Percentiles rank a stretch among this genome's conserved stretches.
These are phyloP conservation scores for Vulpes ferrilata DNA, from an alignment of 2,113 vertebrate genomes.

Conservation along the genomic window DNA sequence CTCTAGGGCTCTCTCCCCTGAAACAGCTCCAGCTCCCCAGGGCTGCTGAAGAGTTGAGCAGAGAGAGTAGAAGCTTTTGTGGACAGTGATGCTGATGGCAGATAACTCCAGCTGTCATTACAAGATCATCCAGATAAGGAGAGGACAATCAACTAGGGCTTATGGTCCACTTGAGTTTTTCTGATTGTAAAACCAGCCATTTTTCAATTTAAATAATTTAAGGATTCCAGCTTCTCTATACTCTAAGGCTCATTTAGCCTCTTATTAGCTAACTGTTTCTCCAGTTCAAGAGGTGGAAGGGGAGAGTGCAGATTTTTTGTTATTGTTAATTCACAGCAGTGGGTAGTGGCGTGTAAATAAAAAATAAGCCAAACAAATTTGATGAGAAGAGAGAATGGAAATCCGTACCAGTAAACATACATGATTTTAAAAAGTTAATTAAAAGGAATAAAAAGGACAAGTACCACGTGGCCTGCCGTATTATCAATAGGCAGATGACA, in stretches of 20 bases:
- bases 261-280: slow-evolving; percentile 84
- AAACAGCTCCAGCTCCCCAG: slow-evolving; percentile 70
- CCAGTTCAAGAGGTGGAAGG: slow-evolving; percentile 83
- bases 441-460: slow-evolving; percentile 70
- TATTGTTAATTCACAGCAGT: slow-evolving; percentile 77
- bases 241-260: slow-evolving; percentile 82
- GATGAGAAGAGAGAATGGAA: slow-evolving; percentile 70
- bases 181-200: slow-evolving; percentile 84
- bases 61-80: slow-evolving; percentile 70
- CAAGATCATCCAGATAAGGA: slow-evolving; percentile 82
- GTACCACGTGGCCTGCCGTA: background rate
- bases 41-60: slow-evolving; percentile 67
- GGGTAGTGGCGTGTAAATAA: slow-evolving; percentile 77
- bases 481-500: slow-evolving; percentile 68
- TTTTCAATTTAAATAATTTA: slow-evolving; percentile 87
- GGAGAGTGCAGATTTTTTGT: slow-evolving; percentile 76
- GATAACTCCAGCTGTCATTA: slow-evolving; percentile 84
- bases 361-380: slow-evolving; percentile 73
- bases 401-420: slow-evolving; percentile 77
- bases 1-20: slow-evolving; percentile 62
- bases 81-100: slow-evolving; percentile 73
- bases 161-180: slow-evolving; percentile 84
- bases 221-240: slow-evolving; percentile 81
- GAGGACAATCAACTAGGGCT: slow-evolving; percentile 81
- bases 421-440: slow-evolving; percentile 82